A percentile compares a stretch with the other conserved stretches of the same genome.
phyloP scores from a whole-genome alignment of 2,113 vertebrate genomes.

The Monopterus albus region DNA sequence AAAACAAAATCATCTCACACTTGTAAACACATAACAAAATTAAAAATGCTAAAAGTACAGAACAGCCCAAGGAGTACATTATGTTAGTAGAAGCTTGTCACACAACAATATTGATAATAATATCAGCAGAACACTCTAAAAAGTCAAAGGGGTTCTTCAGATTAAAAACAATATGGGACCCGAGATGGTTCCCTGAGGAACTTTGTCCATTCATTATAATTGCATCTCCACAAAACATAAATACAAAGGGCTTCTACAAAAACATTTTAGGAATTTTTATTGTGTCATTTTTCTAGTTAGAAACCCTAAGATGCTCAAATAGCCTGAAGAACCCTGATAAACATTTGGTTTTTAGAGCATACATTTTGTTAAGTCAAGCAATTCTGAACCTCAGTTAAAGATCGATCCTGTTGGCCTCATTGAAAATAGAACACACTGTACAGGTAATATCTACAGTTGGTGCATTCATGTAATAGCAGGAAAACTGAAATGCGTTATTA shows the following conservation, averaged over 20 bases:
- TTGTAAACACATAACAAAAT: constrained; percentile 64
- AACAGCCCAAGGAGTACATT: constrained; percentile 71
- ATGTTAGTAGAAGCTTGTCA: constrained; percentile 74
- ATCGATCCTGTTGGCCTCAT: constrained; percentile 47
- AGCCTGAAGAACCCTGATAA: constrained; percentile 55
- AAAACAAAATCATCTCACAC: constrained; percentile 38
- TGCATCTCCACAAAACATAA: neutral
- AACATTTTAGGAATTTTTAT: constrained; percentile 5
- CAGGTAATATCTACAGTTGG: constrained; percentile 70
- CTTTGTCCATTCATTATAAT: neutral
- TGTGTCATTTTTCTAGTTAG: constrained; percentile 8
- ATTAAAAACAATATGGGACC: constrained; percentile 42
- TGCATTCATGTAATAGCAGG: constrained; percentile 47
- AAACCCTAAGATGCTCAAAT: neutral
- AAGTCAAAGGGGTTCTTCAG: constrained; percentile 60
- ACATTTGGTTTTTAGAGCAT: constrained; percentile 50
- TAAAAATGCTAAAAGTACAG: constrained; percentile 67
- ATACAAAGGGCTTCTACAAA: constrained; percentile 12
- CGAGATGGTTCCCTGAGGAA: constrained; percentile 49
- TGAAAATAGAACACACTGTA: constrained; percentile 68
- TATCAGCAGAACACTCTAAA: constrained; percentile 58
- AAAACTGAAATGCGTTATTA: constrained; percentile 30
- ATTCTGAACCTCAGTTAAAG: constrained; percentile 38
- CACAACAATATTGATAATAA: constrained; percentile 73
- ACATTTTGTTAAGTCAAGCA: constrained; percentile 57